Base-by-base conservation (phyloP, 2,113 vertebrate genomes). In the Gymnocephalus cernua region DNA sequence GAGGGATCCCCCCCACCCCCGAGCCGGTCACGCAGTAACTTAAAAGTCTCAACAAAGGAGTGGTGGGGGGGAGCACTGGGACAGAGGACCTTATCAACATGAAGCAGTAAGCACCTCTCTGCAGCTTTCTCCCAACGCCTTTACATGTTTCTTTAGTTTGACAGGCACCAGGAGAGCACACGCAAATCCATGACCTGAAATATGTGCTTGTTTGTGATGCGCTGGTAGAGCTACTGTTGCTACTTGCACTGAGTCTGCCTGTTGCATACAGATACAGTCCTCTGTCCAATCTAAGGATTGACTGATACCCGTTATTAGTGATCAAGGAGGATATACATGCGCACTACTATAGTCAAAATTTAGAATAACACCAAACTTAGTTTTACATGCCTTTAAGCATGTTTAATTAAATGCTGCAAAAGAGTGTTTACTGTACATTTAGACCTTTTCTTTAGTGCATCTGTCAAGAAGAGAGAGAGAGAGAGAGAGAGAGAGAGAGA, bases 41-140 rank as follows among this genome's bases (percentile, higher is more conserved):
- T 70, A 59, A 78, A 86, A 57, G 65, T 74, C 63, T 75, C 27
- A 58, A 74, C 64, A 72, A 78, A 82, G 63, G 3, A 32, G 66
- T 6, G 3, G 57, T 27, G 15, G 69, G 77, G 44, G 27, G 57
- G 54, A 65, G 76, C 77, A 45, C 57, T 11, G 51, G 78, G 77
- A 1, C n/a, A 79, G 63, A 50, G 65, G 70, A 61, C 57, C 79
- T 89, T 91, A 93, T 93, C 81, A 3, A 66, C 53, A 58, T 65
- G 76, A 84, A 87, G 86, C 93, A 91, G 89, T 88, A 67, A 73
- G 82, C 76, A 70, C 61, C 61, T 70, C 82, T 59, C 74, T 74
- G 73, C 80, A 74, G 75, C 73, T 64, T 70, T 48, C 81, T 51
- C 56, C 48, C n/a, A 69, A 80, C 44, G 11, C 25, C 77, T 84